Percentiles rank a stretch among this genome's conserved stretches.
phyloP scores from a whole-genome alignment of 2,888 invertebrate genomes.

The Coenonympha glycerion region DNA sequence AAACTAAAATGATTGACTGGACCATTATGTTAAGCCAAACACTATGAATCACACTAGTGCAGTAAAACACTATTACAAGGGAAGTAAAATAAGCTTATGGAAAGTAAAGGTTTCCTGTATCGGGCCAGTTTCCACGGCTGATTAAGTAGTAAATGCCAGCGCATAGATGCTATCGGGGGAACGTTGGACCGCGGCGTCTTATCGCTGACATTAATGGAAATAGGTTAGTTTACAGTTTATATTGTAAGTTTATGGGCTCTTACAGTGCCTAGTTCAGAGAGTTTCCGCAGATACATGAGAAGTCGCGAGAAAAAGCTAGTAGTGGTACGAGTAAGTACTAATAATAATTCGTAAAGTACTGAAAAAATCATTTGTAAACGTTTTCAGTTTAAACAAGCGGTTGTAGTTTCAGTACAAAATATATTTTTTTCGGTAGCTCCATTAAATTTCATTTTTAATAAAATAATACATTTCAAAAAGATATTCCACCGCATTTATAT shows the following conservation, averaged over 20 bases:
- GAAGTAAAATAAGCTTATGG: not conserved
- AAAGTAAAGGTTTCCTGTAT: conserved; percentile 1
- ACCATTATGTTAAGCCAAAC: too few species aligned
- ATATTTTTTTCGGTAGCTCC: too few species aligned
- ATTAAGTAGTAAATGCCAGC: conserved; percentile 9
- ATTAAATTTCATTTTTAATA: not conserved
- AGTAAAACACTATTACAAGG: too few species aligned
- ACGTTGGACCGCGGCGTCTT: conserved; percentile 1
- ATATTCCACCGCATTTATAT: not conserved
- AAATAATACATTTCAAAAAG: not conserved
- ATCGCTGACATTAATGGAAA: conserved; percentile 7
- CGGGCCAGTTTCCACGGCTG: not conserved
- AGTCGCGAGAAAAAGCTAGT: too few species aligned
- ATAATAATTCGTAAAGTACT: too few species aligned
- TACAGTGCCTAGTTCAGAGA: not conserved
- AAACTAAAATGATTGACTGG: too few species aligned
- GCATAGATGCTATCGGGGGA: conserved; percentile 5
- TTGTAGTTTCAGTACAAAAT: too few species aligned
- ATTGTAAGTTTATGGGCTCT: not conserved
- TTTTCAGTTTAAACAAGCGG: too few species aligned
- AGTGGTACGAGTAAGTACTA: too few species aligned
- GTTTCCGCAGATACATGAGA: too few species aligned
- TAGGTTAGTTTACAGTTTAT: conserved; percentile 1
- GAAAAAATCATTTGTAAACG: too few species aligned
- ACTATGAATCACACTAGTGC: too few species aligned